Evolutionary conservation across 2,113 vertebrate genomes (phyloP).

Genomic region (Albula glossodonta): DNA sequence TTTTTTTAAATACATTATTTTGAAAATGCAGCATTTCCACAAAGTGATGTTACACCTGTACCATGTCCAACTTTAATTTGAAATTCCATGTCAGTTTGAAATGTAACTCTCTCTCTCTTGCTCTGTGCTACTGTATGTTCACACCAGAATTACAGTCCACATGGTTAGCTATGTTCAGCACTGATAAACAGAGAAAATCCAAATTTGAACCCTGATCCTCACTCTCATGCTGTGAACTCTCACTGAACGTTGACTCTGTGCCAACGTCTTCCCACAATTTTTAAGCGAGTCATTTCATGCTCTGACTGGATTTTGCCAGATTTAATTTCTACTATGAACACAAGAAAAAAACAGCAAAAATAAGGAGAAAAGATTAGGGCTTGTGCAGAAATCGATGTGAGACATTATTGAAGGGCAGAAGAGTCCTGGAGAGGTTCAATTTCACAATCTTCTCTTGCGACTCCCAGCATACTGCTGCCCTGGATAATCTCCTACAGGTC

Average conservation of each 20-base stretch:
- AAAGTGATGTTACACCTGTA: not conserved
- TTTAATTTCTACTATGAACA: constrained; percentile 37
- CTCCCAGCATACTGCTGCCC: constrained; percentile 22
- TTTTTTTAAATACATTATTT: too few relatives aligned
- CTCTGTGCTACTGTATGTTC: too few relatives aligned
- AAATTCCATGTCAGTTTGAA: too few relatives aligned
- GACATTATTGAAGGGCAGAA: constrained; percentile 34
- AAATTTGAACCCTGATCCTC: constrained; percentile 12
- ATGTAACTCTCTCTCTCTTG: too few relatives aligned
- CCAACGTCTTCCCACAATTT: not conserved
- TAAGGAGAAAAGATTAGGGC: constrained; percentile 39
- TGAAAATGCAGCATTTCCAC: not conserved
- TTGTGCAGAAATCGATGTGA: constrained; percentile 43
- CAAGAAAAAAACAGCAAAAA: constrained; percentile 30
- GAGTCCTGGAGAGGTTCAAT: constrained; percentile 42
- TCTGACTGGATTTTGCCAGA: constrained; percentile 42
- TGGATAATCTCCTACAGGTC: constrained; percentile 37
- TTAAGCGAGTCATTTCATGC: constrained; percentile 43
- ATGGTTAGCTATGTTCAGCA: not conserved
- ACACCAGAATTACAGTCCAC: not conserved
- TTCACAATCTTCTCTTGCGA: constrained; percentile 38
- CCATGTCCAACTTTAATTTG: not conserved
- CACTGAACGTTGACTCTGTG: not conserved
- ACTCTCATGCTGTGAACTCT: not conserved
- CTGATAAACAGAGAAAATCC: not conserved